Evolutionary conservation across 1,140 invertebrate species (phyloP), one percentile per base, ranked within the genome.

Genomic region (Battus philenor): DNA sequence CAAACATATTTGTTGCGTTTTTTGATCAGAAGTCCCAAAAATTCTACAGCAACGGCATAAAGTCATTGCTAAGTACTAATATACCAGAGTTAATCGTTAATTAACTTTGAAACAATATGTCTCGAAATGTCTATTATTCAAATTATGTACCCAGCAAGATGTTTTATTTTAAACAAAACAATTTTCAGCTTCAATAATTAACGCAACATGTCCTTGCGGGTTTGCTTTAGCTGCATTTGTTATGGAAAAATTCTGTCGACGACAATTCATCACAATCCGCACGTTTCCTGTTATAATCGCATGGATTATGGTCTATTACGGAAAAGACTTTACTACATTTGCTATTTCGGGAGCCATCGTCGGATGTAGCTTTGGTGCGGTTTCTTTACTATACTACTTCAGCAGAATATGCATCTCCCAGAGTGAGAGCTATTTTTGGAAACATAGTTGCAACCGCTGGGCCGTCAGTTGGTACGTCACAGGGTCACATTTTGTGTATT

Each of bases 131-230:
- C n/a, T n/a, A n/a, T n/a, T n/a, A n/a, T n/a, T n/a, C n/a, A n/a
- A n/a, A n/a, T n/a, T n/a, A n/a, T 32, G 13, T 33, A 15, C 13
- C 13, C 16, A 8, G 12, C 13, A 24, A 2, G 6, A n/a, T n/a
- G n/a, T n/a, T n/a, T n/a, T n/a, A n/a, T n/a, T n/a, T n/a, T 32
- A 20, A 6, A 24, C 12, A n/a, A n/a, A n/a, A 6, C 45, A 46
- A 29, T 16, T 56, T 56, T 48, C 49, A 56, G 54, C 54, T 5
- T 47, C 54, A 1, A 44, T 16, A 2, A 22, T 56, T n/a, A 56
- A 56, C 10, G 26, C 47, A 2, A 48, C 45, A 1, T 51, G 44
- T 13, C 18, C 51, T 6, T 8, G 32, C 17, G 54, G 54, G 4
- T 32, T 47, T 8, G 32, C 24, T 2, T 1, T 48, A 24, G 18